Evolutionary conservation across 1,140 invertebrate species (phyloP).

Genomic region (Zaprionus kolodkinae): DNA sequence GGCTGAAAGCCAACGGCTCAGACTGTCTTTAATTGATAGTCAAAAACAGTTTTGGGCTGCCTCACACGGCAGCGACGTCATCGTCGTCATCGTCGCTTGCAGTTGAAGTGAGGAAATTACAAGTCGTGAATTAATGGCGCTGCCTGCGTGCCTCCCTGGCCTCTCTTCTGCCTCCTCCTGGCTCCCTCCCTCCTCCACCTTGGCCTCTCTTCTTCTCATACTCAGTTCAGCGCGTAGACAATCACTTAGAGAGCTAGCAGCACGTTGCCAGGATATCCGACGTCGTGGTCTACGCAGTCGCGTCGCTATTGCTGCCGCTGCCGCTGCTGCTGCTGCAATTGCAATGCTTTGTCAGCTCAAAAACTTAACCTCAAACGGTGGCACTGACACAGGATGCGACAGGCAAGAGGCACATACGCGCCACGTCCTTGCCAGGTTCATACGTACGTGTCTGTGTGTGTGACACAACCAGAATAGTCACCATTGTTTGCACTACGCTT

Average conservation of each 20-base stretch:
- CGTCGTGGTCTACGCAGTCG: conserved; percentile 57
- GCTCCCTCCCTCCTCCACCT: too few relatives aligned
- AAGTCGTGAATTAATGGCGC: conserved; percentile 81
- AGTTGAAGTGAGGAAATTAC: conserved; percentile 82
- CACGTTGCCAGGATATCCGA: conserved; percentile 79
- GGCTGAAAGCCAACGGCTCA: conserved; percentile 2
- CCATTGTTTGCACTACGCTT: conserved; percentile 55
- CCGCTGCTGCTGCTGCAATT: conserved; percentile 56
- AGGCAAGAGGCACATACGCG: conserved; percentile 48
- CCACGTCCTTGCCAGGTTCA: conserved; percentile 39
- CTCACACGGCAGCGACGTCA: conserved; percentile 42
- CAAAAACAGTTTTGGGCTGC: conserved; percentile 59
- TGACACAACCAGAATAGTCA: conserved; percentile 21
- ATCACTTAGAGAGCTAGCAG: conserved; percentile 52
- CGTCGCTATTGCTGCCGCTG: conserved; percentile 5
- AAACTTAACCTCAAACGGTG: conserved; percentile 76
- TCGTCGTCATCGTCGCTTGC: conserved; percentile 46
- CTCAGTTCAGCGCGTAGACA: conserved; percentile 35
- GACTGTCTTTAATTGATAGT: conserved; percentile 73
- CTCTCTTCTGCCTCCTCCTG: too few relatives aligned
- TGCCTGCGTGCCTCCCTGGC: neutral
- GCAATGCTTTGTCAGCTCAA: conserved; percentile 81
- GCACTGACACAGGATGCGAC: conserved; percentile 30
- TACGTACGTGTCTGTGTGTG: conserved; percentile 18
- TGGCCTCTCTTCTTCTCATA: conserved; percentile 1